Evolutionary conservation across 2,888 invertebrate species (phyloP).

Genomic region (Sturmia bella): DNA sequence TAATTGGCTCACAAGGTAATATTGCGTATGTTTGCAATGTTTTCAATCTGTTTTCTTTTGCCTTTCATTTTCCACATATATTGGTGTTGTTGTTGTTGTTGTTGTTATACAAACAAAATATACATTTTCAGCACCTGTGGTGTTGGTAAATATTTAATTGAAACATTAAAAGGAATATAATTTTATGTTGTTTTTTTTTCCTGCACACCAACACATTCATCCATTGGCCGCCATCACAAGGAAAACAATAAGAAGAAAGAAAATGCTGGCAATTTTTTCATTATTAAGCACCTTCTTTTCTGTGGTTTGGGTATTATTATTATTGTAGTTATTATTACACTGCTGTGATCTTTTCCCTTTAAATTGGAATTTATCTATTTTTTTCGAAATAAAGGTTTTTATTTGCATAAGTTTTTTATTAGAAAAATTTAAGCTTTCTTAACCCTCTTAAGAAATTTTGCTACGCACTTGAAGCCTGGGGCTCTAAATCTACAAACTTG

Average conservation of each 20-base stretch:
- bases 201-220: neutral
- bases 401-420: no score
- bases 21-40: slow-evolving; percentile 4
- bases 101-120: slow-evolving; percentile 43
- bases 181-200: slow-evolving; percentile 44
- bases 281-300: no score
- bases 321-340: no score
- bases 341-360: no score
- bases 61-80: slow-evolving; percentile 3
- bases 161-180: slow-evolving; percentile 67
- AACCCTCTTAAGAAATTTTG: no score
- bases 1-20: slow-evolving; percentile 41
- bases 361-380: no score
- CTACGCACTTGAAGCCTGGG: no score
- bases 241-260: neutral
- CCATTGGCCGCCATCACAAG: neutral
- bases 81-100: neutral
- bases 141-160: slow-evolving; percentile 70
- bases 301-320: no score
- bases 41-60: slow-evolving; percentile 28
- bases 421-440: no score
- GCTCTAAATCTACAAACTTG: no score
- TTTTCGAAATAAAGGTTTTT: no score
- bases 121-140: slow-evolving; percentile 69
- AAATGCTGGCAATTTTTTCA: no score